phyloP scores from a whole-genome alignment of 2,888 invertebrate genomes.

The Rhingia campestris region DNA sequence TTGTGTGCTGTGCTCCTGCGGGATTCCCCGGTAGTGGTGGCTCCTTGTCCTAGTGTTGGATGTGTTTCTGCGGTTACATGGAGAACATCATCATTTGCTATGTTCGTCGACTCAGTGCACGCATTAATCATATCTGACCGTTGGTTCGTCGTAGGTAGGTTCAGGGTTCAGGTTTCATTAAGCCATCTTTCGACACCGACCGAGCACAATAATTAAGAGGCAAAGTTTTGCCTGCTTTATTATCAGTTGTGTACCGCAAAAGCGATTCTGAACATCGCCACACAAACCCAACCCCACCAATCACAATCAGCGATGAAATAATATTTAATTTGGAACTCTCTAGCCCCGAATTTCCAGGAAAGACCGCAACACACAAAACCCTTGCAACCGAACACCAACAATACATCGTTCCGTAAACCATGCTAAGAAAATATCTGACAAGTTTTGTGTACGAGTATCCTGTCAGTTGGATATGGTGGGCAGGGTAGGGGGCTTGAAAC shows the following conservation, averaged over 20 bases:
- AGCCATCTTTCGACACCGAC: background rate
- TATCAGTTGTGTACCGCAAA: background rate
- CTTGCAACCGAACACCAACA: conserved; percentile 6
- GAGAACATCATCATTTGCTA: conserved; percentile 59
- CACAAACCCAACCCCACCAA: conserved; percentile 14
- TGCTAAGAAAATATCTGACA: conserved; percentile 4
- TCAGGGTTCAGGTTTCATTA: conserved; percentile 30
- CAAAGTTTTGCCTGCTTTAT: conserved; percentile 2
- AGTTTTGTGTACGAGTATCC: conserved; percentile 2
- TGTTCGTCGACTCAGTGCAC: conserved; percentile 60
- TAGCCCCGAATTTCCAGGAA: conserved; percentile 5
- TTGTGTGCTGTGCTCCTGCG: conserved; percentile 26
- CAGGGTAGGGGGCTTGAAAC: background rate
- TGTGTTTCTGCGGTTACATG: conserved; percentile 43
- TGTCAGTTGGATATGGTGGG: background rate
- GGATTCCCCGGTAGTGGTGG: background rate
- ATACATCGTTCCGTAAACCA: background rate
- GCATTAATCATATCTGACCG: conserved; percentile 67
- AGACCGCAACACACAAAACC: conserved; percentile 17
- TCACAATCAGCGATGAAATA: conserved; percentile 45
- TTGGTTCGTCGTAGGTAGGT: conserved; percentile 5
- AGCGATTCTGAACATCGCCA: no score
- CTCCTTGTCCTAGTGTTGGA: conserved; percentile 18
- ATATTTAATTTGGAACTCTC: conserved; percentile 55
- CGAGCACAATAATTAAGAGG: conserved; percentile 31